A percentile compares a stretch with the other conserved stretches of the same genome.
phyloP scores from a whole-genome alignment of 2,113 vertebrate genomes.

The Rhinopomastus cyanomelas region DNA sequence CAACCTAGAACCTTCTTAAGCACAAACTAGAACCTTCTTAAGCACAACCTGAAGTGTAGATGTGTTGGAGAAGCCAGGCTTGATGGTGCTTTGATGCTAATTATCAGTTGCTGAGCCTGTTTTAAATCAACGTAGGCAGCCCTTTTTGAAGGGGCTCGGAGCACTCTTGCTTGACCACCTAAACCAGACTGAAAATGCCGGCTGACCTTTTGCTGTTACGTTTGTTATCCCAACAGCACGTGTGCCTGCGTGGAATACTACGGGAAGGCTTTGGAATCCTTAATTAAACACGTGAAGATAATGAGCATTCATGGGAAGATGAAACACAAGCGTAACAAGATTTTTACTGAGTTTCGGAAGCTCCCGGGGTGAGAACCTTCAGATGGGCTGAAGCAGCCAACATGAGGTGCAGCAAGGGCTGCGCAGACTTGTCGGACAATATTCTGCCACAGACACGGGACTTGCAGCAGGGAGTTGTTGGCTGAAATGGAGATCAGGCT shows the following conservation, averaged over 20 bases:
- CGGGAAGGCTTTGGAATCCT: slow-evolving; percentile 85
- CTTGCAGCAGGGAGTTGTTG: not conserved
- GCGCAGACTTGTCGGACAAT: not conserved
- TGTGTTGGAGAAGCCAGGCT: not conserved
- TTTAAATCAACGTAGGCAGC: not conserved
- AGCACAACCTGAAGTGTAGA: not conserved
- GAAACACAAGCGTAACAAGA: slow-evolving; percentile 92
- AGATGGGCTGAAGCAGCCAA: not conserved
- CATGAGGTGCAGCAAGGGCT: not conserved
- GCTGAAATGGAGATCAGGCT: not conserved
- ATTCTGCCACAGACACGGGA: not conserved
- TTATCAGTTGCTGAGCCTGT: not conserved
- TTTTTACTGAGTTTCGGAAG: slow-evolving; percentile 87
- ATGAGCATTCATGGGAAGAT: slow-evolving; percentile 95
- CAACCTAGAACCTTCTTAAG: no score
- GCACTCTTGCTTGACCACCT: not conserved
- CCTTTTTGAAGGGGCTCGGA: not conserved
- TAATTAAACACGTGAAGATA: slow-evolving; percentile 82
- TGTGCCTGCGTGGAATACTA: slow-evolving; percentile 96
- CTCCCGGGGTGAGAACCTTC: slow-evolving; percentile 78
- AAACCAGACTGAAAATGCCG: not conserved
- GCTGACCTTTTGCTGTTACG: not conserved
- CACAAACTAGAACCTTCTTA: no score
- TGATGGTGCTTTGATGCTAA: not conserved
- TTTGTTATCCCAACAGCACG: slow-evolving; percentile 73